Percentiles rank a stretch among this genome's conserved stretches.
Evolutionary conservation across 2,113 vertebrate genomes (phyloP).

Genomic region (Malaclemys terrapin): DNA sequence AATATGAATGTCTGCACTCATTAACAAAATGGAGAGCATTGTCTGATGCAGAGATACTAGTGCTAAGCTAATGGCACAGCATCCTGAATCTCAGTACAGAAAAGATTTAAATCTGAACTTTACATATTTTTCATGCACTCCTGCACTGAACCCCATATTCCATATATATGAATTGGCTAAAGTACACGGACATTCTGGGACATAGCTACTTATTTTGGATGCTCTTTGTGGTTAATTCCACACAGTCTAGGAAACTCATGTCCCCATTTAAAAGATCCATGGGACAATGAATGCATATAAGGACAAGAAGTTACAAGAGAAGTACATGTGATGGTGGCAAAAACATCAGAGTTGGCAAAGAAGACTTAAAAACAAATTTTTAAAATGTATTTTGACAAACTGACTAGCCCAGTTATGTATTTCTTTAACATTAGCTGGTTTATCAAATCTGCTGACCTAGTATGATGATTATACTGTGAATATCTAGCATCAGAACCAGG

Average conservation of each 20-base stretch:
- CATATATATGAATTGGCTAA: conserved; percentile 44
- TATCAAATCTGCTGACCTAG: conserved; percentile 14
- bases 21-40: conserved; percentile 65
- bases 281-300: conserved; percentile 48
- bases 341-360: not conserved
- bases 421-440: conserved; percentile 17
- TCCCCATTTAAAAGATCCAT: conserved; percentile 41
- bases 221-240: conserved; percentile 43
- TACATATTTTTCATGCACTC: conserved; percentile 63
- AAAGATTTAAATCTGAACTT: conserved; percentile 48
- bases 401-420: conserved; percentile 4
- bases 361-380: conserved; percentile 39
- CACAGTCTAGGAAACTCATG: conserved; percentile 18
- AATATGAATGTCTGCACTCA: conserved; percentile 72
- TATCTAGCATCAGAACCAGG: conserved; percentile 4
- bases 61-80: conserved; percentile 31
- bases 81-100: conserved; percentile 36
- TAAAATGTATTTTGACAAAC: conserved; percentile 21
- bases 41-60: conserved; percentile 43
- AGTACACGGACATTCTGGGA: conserved; percentile 40
- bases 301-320: conserved; percentile 32
- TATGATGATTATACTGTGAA: conserved; percentile 42
- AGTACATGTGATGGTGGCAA: not conserved
- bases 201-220: conserved; percentile 24
- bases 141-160: conserved; percentile 27